Base-by-base conservation (phyloP, 2,888 invertebrate genomes). In the Mythimna loreyi region DNA sequence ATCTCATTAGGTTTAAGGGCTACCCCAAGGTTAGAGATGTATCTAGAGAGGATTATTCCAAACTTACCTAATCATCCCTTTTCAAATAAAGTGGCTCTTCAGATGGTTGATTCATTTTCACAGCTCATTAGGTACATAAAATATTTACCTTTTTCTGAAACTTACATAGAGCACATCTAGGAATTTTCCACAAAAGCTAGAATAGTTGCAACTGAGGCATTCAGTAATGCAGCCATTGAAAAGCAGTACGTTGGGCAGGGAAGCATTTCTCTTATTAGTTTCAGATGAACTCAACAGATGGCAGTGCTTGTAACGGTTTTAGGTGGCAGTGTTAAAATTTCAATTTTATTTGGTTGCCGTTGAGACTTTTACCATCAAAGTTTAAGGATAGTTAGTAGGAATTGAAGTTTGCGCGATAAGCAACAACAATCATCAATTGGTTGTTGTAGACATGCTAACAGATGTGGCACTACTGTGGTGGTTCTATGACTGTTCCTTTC, bases 261-360 rank as follows among this genome's bases (percentile, higher is more conserved):
- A 68, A 25, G 53, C 30, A n/a, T 25, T 9, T 43, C 16, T 9
- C 59, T 45, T 60, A 8, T 50, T 72, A 19, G 70, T 82, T 74
- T 53, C 33, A 23, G 7, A 8, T 2, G 4, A 45, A 21, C 3
- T 2, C 8, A 25, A 67, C 6, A 82, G 82, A 77, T 79, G 82
- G 84, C 84, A 58, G 8, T 72, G 30, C 58, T 55, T 55, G 75
- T 75, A 36, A 11, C 53, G 49, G 59, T 70, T 81, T 30, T 11
- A n/a, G 23, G 11, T 45, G 6, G 1, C 25, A 5, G 4, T 36
- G 11, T 40, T 40, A 16, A 16, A 6, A 9, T 33, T 25, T 21
- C 13, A 3, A 6, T 33, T 55, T 7, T 9, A 11, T 49, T 23
- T 49, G 36, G 16, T 11, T n/a, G 9, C 33, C 8, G 28, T 70